Evolutionary conservation across 2,113 vertebrate genomes (phyloP), one percentile per base, ranked within the genome.

Genomic region (Xiphorhynchus elegans): DNA sequence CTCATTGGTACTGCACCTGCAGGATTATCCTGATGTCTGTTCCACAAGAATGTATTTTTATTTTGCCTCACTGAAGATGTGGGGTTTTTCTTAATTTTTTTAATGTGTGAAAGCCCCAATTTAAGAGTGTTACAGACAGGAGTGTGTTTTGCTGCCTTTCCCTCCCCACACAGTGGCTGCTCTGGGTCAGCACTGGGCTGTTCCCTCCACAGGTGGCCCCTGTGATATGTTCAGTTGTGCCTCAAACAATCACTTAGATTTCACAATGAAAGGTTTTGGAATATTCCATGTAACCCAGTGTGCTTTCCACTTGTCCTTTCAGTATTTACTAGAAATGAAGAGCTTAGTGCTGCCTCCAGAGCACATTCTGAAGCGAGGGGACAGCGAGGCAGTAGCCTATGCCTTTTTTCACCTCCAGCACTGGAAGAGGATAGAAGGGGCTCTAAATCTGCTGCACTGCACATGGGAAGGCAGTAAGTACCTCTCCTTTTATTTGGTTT

Each of bases 311-410:
- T 96, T 95, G 75, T 86, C 58, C 87, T 93, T 97, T 11, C 89
- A 99, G 99, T 99, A 99, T 97, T 98, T 99, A 94, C 97, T 99
- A 97, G 99, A 99, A 97, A 99, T 99, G 99, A 99, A 99, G 97
- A 99, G 99, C 97, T 97, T 99, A 70, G 99, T 99, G 97, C 98
- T 99, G 93, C 99, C 99, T 95, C 99, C 99, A 93, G 99, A 99
- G 93, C 99, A 99, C 95, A 99, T 99, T 97, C 96, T 99, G 98
- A 99, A 99, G 92, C 98, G 99, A 60, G 99, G 99, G 35, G 99
- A 99, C 98, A 99, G 99, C 37, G 99, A 99, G 96, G 99, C 99
- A 49, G 98, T 99, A 82, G 99, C 99, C 1, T 99, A 99, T 37
- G 99, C 99, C 42, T 99, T 99, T 97, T 99, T 99, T 90, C 99